phyloP scores from a whole-genome alignment of 2,113 vertebrate species.

The Corythaixoides concolor region DNA sequence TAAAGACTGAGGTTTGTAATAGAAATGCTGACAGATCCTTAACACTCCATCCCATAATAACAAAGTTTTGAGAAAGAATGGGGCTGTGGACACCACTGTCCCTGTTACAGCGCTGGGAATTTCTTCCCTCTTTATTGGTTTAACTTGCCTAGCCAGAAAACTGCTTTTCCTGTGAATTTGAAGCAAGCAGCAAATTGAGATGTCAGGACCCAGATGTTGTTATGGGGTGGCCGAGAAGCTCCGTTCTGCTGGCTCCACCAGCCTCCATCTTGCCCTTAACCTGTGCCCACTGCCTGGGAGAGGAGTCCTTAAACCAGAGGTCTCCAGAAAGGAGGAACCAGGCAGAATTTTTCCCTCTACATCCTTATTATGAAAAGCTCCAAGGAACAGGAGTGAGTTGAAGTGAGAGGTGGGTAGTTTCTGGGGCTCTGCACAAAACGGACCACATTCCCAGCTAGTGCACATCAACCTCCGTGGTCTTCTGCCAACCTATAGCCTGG shows the following conservation, averaged over 20 bases:
- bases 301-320: neutral
- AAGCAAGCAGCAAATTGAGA: fast-evolving
- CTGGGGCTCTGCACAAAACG: neutral
- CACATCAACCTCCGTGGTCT: neutral
- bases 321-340: neutral
- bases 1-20: conserved; percentile 65
- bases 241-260: neutral
- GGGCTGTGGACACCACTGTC: conserved; percentile 29
- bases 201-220: neutral
- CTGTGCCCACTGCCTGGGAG: neutral
- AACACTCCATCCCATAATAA: conserved; percentile 70
- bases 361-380: neutral
- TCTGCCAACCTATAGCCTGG: neutral
- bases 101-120: neutral
- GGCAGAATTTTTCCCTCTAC: neutral
- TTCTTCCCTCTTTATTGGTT: neutral
- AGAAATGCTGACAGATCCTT: conserved; percentile 74
- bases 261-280: neutral
- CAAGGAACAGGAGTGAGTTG: neutral
- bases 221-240: neutral
- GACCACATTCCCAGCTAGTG: neutral
- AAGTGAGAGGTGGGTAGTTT: neutral
- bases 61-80: conserved; percentile 20
- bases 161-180: neutral
- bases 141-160: neutral